Conservation (phyloP, 2,888 invertebrate species). For the Lasioglossum oenotherae region DNA sequence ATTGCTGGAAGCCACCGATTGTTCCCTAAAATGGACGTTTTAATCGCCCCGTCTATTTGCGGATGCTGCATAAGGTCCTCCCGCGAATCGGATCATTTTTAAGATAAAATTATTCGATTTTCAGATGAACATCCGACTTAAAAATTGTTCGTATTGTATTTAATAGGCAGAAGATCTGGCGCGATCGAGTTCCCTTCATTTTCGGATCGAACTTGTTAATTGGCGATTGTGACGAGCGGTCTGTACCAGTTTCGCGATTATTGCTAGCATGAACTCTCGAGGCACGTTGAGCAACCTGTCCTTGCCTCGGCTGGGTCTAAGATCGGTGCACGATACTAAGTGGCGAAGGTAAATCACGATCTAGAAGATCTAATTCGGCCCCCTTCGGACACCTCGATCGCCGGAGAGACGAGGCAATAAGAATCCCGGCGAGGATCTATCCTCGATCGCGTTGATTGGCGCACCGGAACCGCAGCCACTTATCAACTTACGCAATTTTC, state of each 20-base stretch:
- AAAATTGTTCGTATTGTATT: not conserved
- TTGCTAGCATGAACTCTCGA: conserved; percentile 31
- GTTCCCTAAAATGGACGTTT: conserved; percentile 37
- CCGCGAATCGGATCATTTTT: not conserved
- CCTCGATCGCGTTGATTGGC: conserved; percentile 12
- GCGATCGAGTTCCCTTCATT: not conserved
- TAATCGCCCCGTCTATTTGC: conserved; percentile 29
- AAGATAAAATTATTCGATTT: not conserved
- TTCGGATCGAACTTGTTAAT: conserved; percentile 37
- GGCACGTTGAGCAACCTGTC: conserved; percentile 40
- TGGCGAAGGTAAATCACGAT: conserved; percentile 35
- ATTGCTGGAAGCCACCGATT: conserved; percentile 34
- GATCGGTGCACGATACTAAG: conserved; percentile 23
- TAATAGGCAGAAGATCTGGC: not conserved
- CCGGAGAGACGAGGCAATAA: not conserved
- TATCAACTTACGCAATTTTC: conserved; percentile 62
- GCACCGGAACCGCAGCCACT: conserved; percentile 51
- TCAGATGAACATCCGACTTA: no score
- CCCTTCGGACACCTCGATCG: not conserved
- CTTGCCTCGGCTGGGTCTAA: conserved; percentile 36
- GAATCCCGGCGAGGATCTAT: not conserved
- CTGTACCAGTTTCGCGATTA: conserved; percentile 45
- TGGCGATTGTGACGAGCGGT: conserved; percentile 44
- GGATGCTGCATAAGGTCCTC: conserved; percentile 12
- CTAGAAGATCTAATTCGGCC: conserved; percentile 32